Percentiles rank a stretch among this genome's conserved stretches.
These are phyloP conservation scores for Macropus fuliginosus DNA, from an alignment of 2,797 vertebrate genomes.

Conservation along the genomic window DNA sequence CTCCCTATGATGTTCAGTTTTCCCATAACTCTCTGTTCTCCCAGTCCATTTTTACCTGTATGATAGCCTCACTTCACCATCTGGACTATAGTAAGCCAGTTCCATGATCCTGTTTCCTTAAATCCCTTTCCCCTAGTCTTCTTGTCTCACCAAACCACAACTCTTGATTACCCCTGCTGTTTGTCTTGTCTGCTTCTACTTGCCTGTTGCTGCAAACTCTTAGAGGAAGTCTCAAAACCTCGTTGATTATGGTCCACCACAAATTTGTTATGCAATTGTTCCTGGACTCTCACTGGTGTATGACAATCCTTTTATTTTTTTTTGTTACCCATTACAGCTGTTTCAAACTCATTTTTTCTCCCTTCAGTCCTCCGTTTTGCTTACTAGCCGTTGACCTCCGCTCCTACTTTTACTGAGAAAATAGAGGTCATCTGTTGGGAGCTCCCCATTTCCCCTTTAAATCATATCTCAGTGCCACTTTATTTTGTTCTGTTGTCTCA, in stretches of 20 bases:
- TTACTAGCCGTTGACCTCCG: background rate
- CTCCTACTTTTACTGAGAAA: background rate
- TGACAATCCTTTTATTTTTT: background rate
- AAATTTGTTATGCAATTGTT: background rate
- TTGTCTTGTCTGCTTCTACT: background rate
- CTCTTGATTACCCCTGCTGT: background rate
- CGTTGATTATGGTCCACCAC: background rate
- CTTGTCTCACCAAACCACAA: background rate
- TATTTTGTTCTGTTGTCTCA: background rate
- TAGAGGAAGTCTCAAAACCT: background rate
- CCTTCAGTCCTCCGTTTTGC: background rate
- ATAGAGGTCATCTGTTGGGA: background rate
- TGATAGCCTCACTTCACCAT: background rate
- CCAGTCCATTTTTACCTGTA: background rate
- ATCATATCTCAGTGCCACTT: background rate
- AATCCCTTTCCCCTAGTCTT: background rate
- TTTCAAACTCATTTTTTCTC: background rate
- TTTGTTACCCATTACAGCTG: background rate
- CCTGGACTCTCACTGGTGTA: background rate
- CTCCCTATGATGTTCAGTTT: background rate
- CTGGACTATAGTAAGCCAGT: background rate
- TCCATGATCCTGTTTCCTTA: background rate
- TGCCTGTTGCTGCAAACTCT: background rate
- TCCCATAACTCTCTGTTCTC: background rate
- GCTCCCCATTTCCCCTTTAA: background rate